These are phyloP conservation scores for Cynodonichthys magdalenae DNA, from an alignment of 2,797 vertebrate species.

Conservation along the genomic window DNA sequence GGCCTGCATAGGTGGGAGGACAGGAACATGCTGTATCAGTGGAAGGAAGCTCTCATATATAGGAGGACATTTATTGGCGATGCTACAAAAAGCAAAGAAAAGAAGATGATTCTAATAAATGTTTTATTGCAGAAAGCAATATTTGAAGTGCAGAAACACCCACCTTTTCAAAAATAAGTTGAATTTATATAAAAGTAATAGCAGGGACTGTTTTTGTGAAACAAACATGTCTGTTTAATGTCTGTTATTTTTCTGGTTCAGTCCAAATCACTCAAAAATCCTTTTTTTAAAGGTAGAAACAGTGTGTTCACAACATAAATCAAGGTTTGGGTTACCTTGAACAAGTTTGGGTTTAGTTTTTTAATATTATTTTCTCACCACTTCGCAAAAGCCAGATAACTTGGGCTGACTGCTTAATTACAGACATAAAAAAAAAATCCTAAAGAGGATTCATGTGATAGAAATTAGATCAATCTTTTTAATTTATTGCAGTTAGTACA, in stretches of 20 bases:
- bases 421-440: too few relatives aligned
- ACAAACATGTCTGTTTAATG: too few relatives aligned
- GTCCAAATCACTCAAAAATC: constrained; percentile 37
- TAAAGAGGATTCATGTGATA: too few relatives aligned
- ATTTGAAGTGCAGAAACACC: neutral
- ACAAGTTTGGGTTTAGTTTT: too few relatives aligned
- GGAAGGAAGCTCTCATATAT: constrained; percentile 17
- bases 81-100: neutral
- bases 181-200: neutral
- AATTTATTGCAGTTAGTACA: too few relatives aligned
- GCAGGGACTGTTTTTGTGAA: neutral
- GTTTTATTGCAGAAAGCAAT: neutral
- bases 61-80: neutral
- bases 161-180: neutral
- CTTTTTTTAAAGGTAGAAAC: neutral
- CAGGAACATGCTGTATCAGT: constrained; percentile 31
- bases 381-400: too few relatives aligned
- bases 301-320: too few relatives aligned
- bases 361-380: too few relatives aligned
- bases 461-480: too few relatives aligned
- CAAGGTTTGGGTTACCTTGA: too few relatives aligned
- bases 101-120: neutral
- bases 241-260: neutral
- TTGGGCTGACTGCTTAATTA: too few relatives aligned
- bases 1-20: constrained; percentile 45